Evolutionary conservation across 2,888 invertebrate genomes (phyloP).

Genomic region (Caenorhabditis becei): DNA sequence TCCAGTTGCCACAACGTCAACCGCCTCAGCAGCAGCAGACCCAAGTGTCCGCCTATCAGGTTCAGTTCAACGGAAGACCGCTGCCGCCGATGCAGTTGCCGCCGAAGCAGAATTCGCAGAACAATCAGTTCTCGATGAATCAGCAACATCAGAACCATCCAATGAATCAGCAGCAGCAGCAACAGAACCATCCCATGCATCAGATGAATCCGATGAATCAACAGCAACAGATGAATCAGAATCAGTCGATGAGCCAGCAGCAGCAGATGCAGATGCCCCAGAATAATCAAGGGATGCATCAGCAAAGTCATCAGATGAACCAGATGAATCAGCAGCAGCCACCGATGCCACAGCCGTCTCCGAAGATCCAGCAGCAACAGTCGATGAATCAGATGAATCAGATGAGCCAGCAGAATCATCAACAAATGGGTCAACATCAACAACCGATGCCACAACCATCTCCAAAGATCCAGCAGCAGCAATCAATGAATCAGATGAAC

Average conservation of each 20-base stretch:
- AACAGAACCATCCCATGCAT: background rate
- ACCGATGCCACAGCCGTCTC: background rate
- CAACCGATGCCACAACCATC: background rate
- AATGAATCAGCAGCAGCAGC: conserved; percentile 3
- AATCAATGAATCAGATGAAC: background rate
- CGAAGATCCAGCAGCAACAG: background rate
- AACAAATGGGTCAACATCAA: background rate
- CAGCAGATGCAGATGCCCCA: conserved; percentile 3
- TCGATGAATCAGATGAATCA: conserved; percentile 15
- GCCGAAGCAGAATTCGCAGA: conserved; percentile 4
- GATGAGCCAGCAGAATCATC: background rate
- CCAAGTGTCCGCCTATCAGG: conserved; percentile 17
- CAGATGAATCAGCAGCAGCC: background rate
- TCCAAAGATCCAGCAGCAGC: background rate
- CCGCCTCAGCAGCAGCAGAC: conserved; percentile 4
- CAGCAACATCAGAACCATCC: conserved; percentile 8
- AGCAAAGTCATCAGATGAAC: background rate
- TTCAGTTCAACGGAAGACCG: conserved; percentile 29
- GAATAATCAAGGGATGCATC: background rate
- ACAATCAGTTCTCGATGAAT: conserved; percentile 10
- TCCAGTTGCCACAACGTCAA: conserved; percentile 12
- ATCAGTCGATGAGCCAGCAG: background rate
- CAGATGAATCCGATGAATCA: conserved; percentile 12
- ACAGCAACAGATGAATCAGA: conserved; percentile 13
- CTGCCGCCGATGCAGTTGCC: conserved; percentile 39